Percentiles rank a stretch among this genome's conserved stretches.
phyloP scores from a whole-genome alignment of 2,888 invertebrate species.

The Pristionchus arcanus region DNA sequence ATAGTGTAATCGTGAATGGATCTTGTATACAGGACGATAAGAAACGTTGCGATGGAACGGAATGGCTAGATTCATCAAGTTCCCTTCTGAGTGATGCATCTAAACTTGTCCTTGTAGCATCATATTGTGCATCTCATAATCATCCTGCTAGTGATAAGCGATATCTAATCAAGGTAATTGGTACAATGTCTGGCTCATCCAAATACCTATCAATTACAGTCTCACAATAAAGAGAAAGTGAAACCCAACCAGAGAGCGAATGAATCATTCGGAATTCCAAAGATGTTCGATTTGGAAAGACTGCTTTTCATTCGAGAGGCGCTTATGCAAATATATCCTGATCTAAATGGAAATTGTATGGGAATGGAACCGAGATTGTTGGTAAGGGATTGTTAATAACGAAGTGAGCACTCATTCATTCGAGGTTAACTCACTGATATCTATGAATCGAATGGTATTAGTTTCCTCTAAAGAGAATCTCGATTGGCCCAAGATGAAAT shows the following conservation, averaged over 20 bases:
- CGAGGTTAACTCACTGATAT: constrained; percentile 19
- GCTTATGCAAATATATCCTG: background rate
- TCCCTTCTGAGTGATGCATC: constrained; percentile 3
- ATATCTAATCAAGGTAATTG: constrained; percentile 32
- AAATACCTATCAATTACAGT: background rate
- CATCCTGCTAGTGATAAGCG: constrained; percentile 25
- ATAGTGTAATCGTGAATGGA: background rate
- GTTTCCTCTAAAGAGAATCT: constrained; percentile 18
- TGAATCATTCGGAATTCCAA: background rate
- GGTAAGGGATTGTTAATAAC: background rate
- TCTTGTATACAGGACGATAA: background rate
- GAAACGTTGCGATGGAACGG: background rate
- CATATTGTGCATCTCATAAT: constrained; percentile 43
- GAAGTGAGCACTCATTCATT: background rate
- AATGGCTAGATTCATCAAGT: constrained; percentile 3
- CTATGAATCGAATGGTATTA: constrained; percentile 5
- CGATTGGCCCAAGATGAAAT: constrained; percentile 44
- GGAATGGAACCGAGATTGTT: constrained; percentile 6
- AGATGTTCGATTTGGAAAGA: constrained; percentile 45
- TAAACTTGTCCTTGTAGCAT: constrained; percentile 11
- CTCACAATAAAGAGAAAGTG: constrained; percentile 46
- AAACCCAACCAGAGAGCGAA: background rate
- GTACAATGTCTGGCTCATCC: background rate
- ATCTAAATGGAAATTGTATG: background rate
- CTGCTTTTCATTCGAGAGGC: constrained; percentile 30